A percentile compares a stretch with the other conserved stretches of the same genome.
These are phyloP conservation scores for Drosophila gunungcola DNA, from an alignment of 1,140 invertebrate genomes.

Conservation along the genomic window DNA sequence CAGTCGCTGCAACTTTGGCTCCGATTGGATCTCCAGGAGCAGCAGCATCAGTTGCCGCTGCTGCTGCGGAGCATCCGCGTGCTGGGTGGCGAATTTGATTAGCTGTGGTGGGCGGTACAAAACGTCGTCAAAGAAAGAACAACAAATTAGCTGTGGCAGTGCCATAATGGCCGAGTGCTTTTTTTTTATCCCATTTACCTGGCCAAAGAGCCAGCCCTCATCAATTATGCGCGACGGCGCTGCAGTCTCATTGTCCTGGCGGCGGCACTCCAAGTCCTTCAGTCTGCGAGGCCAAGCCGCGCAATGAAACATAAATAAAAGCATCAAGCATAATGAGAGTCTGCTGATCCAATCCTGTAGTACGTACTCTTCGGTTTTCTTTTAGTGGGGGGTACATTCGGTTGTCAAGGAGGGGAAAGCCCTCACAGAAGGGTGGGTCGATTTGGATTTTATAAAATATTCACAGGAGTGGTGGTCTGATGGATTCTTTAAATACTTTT, in stretches of 20 bases:
- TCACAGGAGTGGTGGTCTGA: neutral
- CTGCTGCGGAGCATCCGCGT: conserved; percentile 68
- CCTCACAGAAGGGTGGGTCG: conserved; percentile 3
- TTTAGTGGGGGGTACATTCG: conserved; percentile 12
- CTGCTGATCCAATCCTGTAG: conserved; percentile 27
- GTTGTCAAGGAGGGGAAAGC: neutral
- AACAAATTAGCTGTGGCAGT: conserved; percentile 58
- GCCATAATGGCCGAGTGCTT: conserved; percentile 45
- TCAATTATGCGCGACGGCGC: conserved; percentile 78
- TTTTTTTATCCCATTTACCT: conserved; percentile 66
- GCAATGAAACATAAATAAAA: conserved; percentile 65
- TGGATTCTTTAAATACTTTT: neutral
- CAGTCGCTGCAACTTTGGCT: conserved; percentile 74
- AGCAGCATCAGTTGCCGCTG: conserved; percentile 70
- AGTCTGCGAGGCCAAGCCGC: conserved; percentile 46
- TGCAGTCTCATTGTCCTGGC: conserved; percentile 57
- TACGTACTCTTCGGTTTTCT: conserved; percentile 21
- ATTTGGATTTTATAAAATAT: neutral
- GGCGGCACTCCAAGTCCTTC: conserved; percentile 65
- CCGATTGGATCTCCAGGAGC: conserved; percentile 79
- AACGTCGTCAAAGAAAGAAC: conserved; percentile 30
- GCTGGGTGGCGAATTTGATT: conserved; percentile 82
- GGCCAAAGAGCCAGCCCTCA: conserved; percentile 82
- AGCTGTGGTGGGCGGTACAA: conserved; percentile 43
- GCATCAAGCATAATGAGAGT: conserved; percentile 29